Conservation (phyloP, 1,140 invertebrate genomes). For the Heliconius eleuchia region DNA sequence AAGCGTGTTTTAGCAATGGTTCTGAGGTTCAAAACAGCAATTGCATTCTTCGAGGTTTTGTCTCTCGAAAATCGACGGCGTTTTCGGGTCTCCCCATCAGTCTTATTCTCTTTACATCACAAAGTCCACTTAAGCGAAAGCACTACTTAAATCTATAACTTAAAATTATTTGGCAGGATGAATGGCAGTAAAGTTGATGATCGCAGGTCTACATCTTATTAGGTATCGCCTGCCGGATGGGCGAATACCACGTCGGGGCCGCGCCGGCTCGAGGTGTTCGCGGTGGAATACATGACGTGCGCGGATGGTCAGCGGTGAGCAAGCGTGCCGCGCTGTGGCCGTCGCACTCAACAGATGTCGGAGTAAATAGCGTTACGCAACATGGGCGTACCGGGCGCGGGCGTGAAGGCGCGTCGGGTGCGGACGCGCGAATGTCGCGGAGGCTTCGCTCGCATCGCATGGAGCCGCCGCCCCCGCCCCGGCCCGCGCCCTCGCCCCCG, state of each 20-base stretch:
- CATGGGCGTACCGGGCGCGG: conserved; percentile 58
- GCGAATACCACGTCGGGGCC: conserved; percentile 46
- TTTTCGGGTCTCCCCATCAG: conserved; percentile 40
- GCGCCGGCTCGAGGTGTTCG: conserved; percentile 40
- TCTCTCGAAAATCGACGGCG: conserved; percentile 22
- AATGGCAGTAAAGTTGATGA: conserved; percentile 55
- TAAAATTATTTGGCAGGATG: conserved; percentile 69
- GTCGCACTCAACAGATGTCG: conserved; percentile 74
- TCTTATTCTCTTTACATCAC: conserved; percentile 45
- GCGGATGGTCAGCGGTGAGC: conserved; percentile 62
- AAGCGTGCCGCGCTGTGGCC: conserved; percentile 63
- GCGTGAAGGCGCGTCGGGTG: conserved; percentile 57
- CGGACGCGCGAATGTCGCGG: conserved; percentile 69
- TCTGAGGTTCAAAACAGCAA: conserved; percentile 47
- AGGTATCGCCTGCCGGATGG: conserved; percentile 53
- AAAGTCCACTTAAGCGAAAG: conserved; percentile 56
- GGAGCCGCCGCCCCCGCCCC: conserved; percentile 43
- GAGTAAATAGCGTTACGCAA: conserved; percentile 72
- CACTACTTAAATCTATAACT: conserved; percentile 52
- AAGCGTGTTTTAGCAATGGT: conserved; percentile 53
- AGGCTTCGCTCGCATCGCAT: conserved; percentile 57
- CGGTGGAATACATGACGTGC: conserved; percentile 61
- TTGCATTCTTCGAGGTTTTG: conserved; percentile 42
- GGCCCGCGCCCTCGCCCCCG: conserved; percentile 35
- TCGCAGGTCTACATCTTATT: conserved; percentile 50